Evolutionary conservation across 2,797 vertebrate species (phyloP), one percentile per base, ranked within the genome.

Genomic region (Phrynocephalus forsythii): DNA sequence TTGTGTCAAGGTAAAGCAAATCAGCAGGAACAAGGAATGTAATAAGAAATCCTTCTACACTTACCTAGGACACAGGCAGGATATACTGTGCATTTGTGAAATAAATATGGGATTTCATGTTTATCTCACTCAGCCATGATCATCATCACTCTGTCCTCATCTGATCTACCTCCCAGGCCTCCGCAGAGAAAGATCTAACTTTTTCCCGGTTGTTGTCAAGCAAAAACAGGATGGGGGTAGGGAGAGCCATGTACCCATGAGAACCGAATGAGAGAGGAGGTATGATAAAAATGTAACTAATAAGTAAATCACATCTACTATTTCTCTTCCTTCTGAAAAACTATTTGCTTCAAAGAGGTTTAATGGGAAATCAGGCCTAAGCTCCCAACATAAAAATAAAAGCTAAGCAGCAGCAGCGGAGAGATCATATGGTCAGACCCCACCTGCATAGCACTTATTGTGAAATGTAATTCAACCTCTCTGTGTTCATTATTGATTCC

Each of bases 391-490:
- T 24, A 44, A 28, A 20, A 79, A 22, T 44, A 48, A 28, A 87
- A 68, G 33, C 6, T 60, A 52, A 72, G 67, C 13, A 11, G 28
- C 26, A 38, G 13, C 13, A 11, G 60, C 10, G 38, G 38, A 60
- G 9, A 38, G 50, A 71, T 22, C 33, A 52, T 16, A 44, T 63
- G 26, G 44, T 11, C 44, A 24, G 28, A 5, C 10, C 16, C 44
- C 63, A 66, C 60, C 3, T 13, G 1, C 63, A 1, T 73, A 66
- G 1, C 10, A 24, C 52, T 75, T 78, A 38, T 91, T 92, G 90
- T 86, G 1, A 83, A 88, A 50, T 81, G n/a, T 82, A 88, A 38
- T 83, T 18, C 1, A 84, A 71, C 82, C 86, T 15, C 66, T 87
- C 28, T 75, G 9, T 2, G 50, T 85, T 82, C 30, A 60, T 83